Percentiles rank a stretch among this genome's conserved stretches.
Conservation (phyloP, 2,113 vertebrate species). For the Eira barbara region DNA sequence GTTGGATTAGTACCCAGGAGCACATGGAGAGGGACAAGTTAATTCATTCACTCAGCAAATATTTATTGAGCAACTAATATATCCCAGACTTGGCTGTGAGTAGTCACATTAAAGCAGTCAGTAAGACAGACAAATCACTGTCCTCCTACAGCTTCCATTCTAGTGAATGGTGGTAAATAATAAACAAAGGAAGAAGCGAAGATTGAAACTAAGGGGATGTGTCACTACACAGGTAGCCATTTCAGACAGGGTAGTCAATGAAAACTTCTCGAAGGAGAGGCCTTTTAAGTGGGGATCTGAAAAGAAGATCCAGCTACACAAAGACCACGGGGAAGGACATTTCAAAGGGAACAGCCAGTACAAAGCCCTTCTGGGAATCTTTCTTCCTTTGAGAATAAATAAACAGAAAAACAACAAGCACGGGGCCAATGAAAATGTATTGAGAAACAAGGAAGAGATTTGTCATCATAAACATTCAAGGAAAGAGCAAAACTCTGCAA, state of each 20-base stretch:
- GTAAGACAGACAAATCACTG: not conserved
- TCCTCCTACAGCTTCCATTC: not conserved
- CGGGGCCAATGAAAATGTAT: not conserved
- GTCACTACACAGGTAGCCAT: not conserved
- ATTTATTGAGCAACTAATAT: not conserved
- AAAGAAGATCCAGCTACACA: not conserved
- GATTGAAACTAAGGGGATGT: not conserved
- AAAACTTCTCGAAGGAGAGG: not conserved
- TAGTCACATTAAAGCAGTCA: not conserved
- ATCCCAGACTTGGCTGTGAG: not conserved
- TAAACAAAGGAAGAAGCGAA: not conserved
- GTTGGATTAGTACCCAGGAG: not conserved
- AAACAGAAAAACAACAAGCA: slow-evolving; percentile 25
- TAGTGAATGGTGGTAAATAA: not conserved
- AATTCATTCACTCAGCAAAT: not conserved
- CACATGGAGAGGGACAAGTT: not conserved
- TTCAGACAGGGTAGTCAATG: not conserved
- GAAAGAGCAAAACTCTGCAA: not conserved
- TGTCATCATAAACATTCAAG: not conserved
- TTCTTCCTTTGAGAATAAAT: slow-evolving; percentile 31
- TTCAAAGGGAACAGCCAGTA: not conserved
- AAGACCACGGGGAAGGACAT: not conserved
- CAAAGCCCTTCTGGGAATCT: not conserved
- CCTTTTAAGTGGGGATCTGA: not conserved
- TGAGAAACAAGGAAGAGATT: slow-evolving; percentile 6